A percentile compares a stretch with the other conserved stretches of the same genome.
phyloP scores from a whole-genome alignment of 2,113 vertebrate genomes.

The Melanerpes aurifrons region DNA sequence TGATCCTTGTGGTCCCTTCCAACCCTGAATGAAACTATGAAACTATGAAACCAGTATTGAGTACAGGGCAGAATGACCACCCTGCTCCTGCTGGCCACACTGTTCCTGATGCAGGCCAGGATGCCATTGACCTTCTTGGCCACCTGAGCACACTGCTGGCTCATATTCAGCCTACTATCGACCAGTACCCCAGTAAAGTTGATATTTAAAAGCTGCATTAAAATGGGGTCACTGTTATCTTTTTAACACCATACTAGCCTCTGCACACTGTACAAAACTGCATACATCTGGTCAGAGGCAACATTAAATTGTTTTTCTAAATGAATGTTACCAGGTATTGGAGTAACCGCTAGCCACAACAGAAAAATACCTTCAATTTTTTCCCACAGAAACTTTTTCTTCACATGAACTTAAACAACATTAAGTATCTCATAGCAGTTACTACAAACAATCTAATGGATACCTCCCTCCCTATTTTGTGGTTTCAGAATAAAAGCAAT shows the following conservation, averaged over 20 bases:
- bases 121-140: too few species aligned
- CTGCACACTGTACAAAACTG: neutral
- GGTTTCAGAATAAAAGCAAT: neutral
- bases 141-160: too few species aligned
- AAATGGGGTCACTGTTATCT: neutral
- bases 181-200: neutral
- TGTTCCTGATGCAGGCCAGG: too few species aligned
- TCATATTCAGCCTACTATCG: too few species aligned
- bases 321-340: neutral
- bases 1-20: too few species aligned
- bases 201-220: neutral
- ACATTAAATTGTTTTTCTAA: neutral
- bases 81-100: too few species aligned
- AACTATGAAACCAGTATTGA: too few species aligned
- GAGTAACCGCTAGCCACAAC: neutral
- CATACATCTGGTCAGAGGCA: neutral
- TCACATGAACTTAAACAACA: neutral
- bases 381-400: neutral
- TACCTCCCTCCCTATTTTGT: accelerated
- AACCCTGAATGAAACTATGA: too few species aligned
- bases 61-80: too few species aligned
- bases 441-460: neutral
- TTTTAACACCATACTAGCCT: neutral
- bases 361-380: neutral
- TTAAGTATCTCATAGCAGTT: neutral